These are phyloP conservation scores for Tineola bisselliella DNA, from an alignment of 2,888 invertebrate genomes.

Conservation along the genomic window DNA sequence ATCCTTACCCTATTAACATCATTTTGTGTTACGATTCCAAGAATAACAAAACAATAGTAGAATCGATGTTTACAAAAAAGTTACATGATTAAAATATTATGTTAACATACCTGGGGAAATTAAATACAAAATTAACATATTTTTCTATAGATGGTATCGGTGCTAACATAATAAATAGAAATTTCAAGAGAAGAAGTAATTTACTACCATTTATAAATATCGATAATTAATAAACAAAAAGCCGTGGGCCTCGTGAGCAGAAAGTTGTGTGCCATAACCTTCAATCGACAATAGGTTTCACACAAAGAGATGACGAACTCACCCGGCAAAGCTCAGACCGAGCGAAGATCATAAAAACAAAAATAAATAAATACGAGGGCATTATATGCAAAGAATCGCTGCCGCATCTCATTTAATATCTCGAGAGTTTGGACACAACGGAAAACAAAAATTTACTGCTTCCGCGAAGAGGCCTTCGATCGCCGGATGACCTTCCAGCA, in stretches of 20 bases:
- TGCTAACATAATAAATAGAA: background rate
- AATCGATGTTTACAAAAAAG: background rate
- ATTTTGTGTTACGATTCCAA: background rate
- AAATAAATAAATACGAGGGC: conserved; percentile 24
- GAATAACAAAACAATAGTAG: background rate
- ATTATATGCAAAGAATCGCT: conserved; percentile 13
- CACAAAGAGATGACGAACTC: conserved; percentile 37
- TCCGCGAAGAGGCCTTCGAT: conserved; percentile 33
- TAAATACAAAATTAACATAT: background rate
- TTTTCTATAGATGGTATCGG: background rate
- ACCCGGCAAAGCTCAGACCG: conserved; percentile 18
- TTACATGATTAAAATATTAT: background rate
- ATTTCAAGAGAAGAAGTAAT: background rate
- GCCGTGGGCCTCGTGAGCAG: background rate
- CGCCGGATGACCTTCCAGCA: background rate
- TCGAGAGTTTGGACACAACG: conserved; percentile 29
- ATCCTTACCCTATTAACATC: background rate
- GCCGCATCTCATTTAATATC: conserved; percentile 24
- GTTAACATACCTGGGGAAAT: background rate
- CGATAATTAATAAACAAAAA: conserved; percentile 5
- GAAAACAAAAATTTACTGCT: conserved; percentile 36
- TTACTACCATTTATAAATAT: background rate
- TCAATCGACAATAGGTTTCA: conserved; percentile 33
- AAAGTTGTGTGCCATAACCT: conserved; percentile 15
- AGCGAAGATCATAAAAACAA: conserved; percentile 23